Percentiles rank a stretch among this genome's conserved stretches.
Conservation (phyloP, 2,797 vertebrate species). For the Ibycter americanus region DNA sequence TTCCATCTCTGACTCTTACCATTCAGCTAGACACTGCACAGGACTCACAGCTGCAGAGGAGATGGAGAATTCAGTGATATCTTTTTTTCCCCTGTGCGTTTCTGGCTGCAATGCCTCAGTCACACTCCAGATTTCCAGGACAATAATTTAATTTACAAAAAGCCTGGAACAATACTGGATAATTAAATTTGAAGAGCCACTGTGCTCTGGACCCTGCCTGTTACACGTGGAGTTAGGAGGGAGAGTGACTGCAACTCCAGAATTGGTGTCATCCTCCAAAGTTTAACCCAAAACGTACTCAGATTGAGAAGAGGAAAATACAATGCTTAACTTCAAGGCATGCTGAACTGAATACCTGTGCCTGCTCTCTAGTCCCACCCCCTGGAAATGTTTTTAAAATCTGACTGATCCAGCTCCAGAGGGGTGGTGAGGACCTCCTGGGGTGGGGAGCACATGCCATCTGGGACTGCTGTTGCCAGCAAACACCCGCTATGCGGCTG, state of each 20-base stretch:
- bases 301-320: background rate
- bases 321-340: background rate
- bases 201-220: background rate
- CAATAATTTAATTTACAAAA: background rate
- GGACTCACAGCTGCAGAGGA: background rate
- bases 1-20: background rate
- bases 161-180: background rate
- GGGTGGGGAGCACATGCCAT: fast-evolving
- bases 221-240: background rate
- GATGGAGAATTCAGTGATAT: background rate
- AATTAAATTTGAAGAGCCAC: background rate
- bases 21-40: background rate
- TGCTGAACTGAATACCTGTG: fast-evolving
- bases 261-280: background rate
- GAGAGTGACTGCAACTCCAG: background rate
- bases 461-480: background rate
- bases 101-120: background rate
- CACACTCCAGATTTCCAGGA: background rate
- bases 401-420: background rate
- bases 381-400: background rate
- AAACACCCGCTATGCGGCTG: background rate
- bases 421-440: background rate
- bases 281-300: background rate
- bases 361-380: background rate
- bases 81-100: background rate